Evolutionary conservation across 1,140 invertebrate genomes (phyloP).

Genomic region (Mizuhopecten yessoensis): DNA sequence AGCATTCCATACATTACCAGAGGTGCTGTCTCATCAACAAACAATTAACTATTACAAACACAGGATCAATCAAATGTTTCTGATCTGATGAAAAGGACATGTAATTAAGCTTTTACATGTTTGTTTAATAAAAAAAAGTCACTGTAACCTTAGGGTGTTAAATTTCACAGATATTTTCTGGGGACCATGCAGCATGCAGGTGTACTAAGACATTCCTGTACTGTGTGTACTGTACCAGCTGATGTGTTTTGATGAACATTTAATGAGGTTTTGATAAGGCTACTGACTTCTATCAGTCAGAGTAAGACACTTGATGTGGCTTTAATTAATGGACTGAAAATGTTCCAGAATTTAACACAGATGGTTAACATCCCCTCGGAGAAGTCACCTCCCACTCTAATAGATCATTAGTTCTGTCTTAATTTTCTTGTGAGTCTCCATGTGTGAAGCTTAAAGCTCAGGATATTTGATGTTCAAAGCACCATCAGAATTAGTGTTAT

Average conservation of each 20-base stretch:
- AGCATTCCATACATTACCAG: no score
- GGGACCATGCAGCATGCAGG: neutral
- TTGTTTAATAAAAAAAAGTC: neutral
- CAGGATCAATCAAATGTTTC: no score
- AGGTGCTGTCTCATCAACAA: neutral
- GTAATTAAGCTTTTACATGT: neutral
- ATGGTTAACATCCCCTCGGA: neutral
- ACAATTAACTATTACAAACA: no score
- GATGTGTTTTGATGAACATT: conserved; percentile 4
- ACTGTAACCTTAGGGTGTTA: neutral
- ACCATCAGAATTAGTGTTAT: no score
- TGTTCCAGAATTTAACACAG: conserved; percentile 7
- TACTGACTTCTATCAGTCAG: neutral
- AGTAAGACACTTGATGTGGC: neutral
- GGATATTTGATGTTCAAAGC: no score
- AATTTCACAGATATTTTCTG: neutral
- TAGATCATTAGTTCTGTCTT: neutral
- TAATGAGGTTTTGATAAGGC: conserved; percentile 27
- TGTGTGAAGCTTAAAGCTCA: neutral
- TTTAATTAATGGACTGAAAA: conserved; percentile 27
- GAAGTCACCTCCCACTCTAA: conserved; percentile 9
- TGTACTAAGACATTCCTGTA: neutral
- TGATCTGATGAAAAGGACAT: no score
- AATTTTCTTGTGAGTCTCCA: neutral
- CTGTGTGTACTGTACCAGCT: neutral